Percentiles rank a stretch among this genome's conserved stretches.
These are phyloP conservation scores for Balaeniceps rex DNA, from an alignment of 2,113 vertebrate species.

Conservation along the genomic window DNA sequence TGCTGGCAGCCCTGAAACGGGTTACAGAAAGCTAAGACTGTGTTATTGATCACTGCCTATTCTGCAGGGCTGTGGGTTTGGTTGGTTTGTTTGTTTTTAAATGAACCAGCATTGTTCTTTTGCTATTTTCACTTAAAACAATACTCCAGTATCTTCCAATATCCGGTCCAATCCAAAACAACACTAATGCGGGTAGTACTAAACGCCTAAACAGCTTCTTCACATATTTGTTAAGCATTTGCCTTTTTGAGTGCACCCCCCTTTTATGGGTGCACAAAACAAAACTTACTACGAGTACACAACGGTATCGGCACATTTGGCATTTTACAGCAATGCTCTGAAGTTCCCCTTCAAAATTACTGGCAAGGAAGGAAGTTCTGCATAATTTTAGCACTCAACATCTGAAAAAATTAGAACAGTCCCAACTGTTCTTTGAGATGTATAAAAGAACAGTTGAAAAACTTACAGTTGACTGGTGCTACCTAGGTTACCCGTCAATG, in stretches of 20 bases:
- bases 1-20: neutral
- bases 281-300: neutral
- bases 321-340: neutral
- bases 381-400: constrained; percentile 15
- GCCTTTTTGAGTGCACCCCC: neutral
- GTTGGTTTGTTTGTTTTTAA: neutral
- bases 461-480: constrained; percentile 80
- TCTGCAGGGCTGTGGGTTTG: neutral
- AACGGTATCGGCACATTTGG: neutral
- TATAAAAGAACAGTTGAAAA: constrained; percentile 69
- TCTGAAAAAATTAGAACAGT: constrained; percentile 49
- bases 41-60: neutral
- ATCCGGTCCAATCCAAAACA: neutral
- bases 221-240: neutral
- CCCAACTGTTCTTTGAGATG: constrained; percentile 43
- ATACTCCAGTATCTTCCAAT: neutral
- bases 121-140: neutral
- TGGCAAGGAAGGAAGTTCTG: constrained; percentile 9
- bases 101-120: neutral
- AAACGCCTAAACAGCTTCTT: neutral
- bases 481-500: constrained; percentile 83
- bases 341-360: constrained; percentile 39
- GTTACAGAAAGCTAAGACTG: neutral
- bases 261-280: neutral
- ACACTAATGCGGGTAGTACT: neutral